Percentiles rank a stretch among this genome's conserved stretches.
Conservation (phyloP, 1,140 invertebrate species). For the Euwallacea similis region DNA sequence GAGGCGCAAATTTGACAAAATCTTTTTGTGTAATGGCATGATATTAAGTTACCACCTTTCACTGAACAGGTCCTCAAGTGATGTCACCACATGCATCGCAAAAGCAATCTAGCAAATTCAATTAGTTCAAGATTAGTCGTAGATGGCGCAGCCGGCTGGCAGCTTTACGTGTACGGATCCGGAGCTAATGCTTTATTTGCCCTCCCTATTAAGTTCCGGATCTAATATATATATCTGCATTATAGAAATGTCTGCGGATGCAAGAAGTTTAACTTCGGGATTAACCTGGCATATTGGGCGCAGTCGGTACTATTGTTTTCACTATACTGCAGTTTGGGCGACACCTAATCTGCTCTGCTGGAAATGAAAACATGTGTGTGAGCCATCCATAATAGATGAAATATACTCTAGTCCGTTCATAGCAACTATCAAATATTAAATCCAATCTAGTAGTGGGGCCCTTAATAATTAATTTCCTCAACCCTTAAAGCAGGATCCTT, state of each 20-base stretch:
- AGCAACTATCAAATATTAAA: conserved; percentile 33
- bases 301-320: neutral
- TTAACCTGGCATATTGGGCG: neutral
- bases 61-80: no score
- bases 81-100: neutral
- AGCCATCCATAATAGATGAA: conserved; percentile 22
- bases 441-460: conserved; percentile 32
- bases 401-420: conserved; percentile 24
- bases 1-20: no score
- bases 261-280: neutral
- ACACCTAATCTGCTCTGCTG: conserved; percentile 14
- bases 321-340: neutral
- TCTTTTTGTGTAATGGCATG: no score
- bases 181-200: conserved; percentile 44
- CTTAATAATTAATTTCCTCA: conserved; percentile 30
- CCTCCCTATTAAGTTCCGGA: conserved; percentile 37
- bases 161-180: conserved; percentile 48
- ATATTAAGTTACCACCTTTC: no score
- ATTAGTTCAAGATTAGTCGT: conserved; percentile 54
- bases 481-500: conserved; percentile 32
- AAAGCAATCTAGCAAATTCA: conserved; percentile 55
- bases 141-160: conserved; percentile 45
- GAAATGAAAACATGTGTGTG: neutral
- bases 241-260: conserved; percentile 13
- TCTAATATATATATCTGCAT: conserved; percentile 38